These are phyloP conservation scores for Drosophila falleni DNA, from an alignment of 2,888 invertebrate species.

Conservation along the genomic window DNA sequence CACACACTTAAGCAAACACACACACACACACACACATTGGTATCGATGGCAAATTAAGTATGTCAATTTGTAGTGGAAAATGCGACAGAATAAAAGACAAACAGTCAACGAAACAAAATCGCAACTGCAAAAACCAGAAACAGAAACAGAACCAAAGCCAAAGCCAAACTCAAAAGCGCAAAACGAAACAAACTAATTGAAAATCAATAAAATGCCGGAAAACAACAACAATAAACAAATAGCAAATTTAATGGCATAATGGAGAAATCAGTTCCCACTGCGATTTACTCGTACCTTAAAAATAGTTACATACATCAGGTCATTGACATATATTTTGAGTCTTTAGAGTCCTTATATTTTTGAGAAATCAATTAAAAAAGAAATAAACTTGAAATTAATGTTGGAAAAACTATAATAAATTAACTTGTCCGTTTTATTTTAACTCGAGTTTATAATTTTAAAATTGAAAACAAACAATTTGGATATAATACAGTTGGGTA, in stretches of 20 bases:
- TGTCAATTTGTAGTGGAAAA: slow-evolving; percentile 71
- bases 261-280: slow-evolving; percentile 31
- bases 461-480: no score
- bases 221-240: slow-evolving; percentile 23
- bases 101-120: slow-evolving; percentile 39
- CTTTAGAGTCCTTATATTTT: slow-evolving; percentile 19
- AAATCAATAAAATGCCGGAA: slow-evolving; percentile 69
- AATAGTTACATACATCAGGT: slow-evolving; percentile 32
- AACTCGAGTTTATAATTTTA: no score
- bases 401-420: not conserved
- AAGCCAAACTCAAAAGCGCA: slow-evolving; percentile 49
- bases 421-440: no score
- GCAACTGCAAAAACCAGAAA: slow-evolving; percentile 48
- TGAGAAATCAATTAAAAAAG: slow-evolving; percentile 6
- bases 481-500: no score
- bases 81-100: slow-evolving; percentile 40
- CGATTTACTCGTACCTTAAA: slow-evolving; percentile 1
- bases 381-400: not conserved
- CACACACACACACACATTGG: slow-evolving; percentile 25
- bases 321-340: slow-evolving; percentile 37
- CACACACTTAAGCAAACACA: slow-evolving; percentile 22
- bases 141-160: not conserved
- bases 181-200: slow-evolving; percentile 73
- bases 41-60: slow-evolving; percentile 74
- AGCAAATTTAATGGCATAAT: slow-evolving; percentile 60